Conservation (phyloP, 1,140 invertebrate genomes). For the Diorhabda carinulata region DNA sequence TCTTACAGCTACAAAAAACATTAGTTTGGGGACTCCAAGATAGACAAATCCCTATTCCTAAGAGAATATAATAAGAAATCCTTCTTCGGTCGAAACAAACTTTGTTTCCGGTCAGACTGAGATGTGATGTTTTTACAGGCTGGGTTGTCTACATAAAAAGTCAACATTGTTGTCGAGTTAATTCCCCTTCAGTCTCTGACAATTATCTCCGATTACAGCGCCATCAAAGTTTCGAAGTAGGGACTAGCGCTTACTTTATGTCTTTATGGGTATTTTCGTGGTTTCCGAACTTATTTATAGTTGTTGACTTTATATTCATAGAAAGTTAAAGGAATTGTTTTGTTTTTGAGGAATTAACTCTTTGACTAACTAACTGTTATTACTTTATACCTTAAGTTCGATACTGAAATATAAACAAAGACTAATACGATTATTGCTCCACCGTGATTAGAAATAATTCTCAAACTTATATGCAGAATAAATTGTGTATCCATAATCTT, state of each 20-base stretch:
- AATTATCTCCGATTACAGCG: conserved; percentile 42
- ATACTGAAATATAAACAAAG: too few relatives aligned
- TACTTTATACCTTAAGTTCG: too few relatives aligned
- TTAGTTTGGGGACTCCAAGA: background rate
- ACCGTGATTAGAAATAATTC: too few relatives aligned
- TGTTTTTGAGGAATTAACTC: background rate
- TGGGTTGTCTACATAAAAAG: conserved; percentile 40
- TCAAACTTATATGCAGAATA: too few relatives aligned
- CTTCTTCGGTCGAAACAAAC: conserved; percentile 32
- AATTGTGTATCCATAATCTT: too few relatives aligned
- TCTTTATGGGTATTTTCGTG: conserved; percentile 32
- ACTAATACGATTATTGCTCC: too few relatives aligned
- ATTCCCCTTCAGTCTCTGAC: conserved; percentile 36
- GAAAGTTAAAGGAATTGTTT: background rate
- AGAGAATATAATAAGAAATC: conserved; percentile 33
- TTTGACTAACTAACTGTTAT: too few relatives aligned
- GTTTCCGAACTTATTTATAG: conserved; percentile 22
- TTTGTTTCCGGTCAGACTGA: conserved; percentile 35
- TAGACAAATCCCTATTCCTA: conserved; percentile 15
- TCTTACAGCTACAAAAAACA: background rate
- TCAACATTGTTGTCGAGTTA: conserved; percentile 42
- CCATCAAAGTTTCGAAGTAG: conserved; percentile 33
- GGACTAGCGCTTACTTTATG: conserved; percentile 35
- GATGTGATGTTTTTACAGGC: conserved; percentile 40
- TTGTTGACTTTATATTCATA: background rate